These are phyloP conservation scores for Tyto alba DNA, from an alignment of 2,113 vertebrate genomes.

Conservation along the genomic window DNA sequence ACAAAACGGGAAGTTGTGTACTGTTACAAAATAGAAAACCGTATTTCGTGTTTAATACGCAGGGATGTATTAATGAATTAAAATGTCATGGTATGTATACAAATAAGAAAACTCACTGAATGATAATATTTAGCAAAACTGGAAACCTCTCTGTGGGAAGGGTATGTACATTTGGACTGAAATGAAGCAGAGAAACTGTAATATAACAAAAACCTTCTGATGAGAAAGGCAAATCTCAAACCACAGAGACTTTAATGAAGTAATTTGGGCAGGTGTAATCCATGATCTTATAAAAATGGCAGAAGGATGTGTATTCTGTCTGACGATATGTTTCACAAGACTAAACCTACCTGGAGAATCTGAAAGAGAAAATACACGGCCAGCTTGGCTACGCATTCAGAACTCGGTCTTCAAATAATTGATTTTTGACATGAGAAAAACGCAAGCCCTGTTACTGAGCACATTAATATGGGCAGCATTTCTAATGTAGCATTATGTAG, in stretches of 20 bases:
- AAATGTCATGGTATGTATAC: not conserved
- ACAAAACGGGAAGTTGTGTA: not conserved
- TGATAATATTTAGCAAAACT: not conserved
- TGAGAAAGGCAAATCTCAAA: not conserved
- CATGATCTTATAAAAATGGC: not conserved
- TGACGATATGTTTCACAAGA: not conserved
- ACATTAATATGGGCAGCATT: not conserved
- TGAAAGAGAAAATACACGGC: not conserved
- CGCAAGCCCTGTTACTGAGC: not conserved
- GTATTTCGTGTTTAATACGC: not conserved
- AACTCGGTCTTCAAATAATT: not conserved
- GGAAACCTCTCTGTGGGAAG: not conserved
- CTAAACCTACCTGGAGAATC: not conserved
- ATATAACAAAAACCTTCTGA: not conserved
- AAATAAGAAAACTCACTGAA: not conserved
- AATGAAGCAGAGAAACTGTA: not conserved
- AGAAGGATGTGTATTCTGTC: not conserved
- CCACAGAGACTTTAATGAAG: not conserved
- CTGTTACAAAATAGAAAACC: not conserved
- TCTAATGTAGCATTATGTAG: rapidly evolving
- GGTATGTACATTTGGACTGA: not conserved
- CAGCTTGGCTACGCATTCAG: not conserved
- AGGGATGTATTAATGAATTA: not conserved
- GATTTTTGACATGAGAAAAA: not conserved
- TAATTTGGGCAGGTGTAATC: not conserved